phyloP scores from a whole-genome alignment of 2,797 vertebrate species.

The Cirrhinus molitorella region DNA sequence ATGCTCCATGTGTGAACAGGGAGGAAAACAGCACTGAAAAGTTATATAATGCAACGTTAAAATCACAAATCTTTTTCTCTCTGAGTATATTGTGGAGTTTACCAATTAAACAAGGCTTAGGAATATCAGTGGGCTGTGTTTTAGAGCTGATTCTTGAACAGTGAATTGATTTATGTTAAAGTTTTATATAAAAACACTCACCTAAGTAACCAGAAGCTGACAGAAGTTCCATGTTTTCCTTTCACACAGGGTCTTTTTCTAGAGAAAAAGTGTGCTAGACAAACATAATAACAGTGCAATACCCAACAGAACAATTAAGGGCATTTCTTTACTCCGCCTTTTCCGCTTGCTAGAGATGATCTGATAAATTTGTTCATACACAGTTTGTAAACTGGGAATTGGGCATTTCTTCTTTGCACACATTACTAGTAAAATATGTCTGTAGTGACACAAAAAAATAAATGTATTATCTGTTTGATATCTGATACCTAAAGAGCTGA shows the following conservation, averaged over 20 bases:
- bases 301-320: slow-evolving; percentile 43
- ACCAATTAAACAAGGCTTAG: background rate
- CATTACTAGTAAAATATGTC: background rate
- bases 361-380: slow-evolving; percentile 47
- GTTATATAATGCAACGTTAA: slow-evolving; percentile 19
- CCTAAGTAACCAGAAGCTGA: slow-evolving; percentile 35
- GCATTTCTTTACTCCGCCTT: slow-evolving; percentile 53
- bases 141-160: background rate
- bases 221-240: slow-evolving; percentile 39
- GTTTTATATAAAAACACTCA: slow-evolving; percentile 26
- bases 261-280: background rate
- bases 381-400: slow-evolving; percentile 7
- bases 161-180: background rate
- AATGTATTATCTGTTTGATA: background rate
- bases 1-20: slow-evolving; percentile 24
- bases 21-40: slow-evolving; percentile 51
- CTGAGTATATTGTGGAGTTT: background rate
- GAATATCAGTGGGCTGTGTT: background rate
- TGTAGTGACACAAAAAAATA: background rate
- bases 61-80: background rate
- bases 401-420: background rate
- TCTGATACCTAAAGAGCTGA: background rate
- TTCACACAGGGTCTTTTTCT: background rate
- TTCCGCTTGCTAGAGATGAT: slow-evolving; percentile 57
- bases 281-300: slow-evolving; percentile 3